Evolutionary conservation across 2,888 invertebrate genomes (phyloP).

Genomic region (Carabus problematicus): DNA sequence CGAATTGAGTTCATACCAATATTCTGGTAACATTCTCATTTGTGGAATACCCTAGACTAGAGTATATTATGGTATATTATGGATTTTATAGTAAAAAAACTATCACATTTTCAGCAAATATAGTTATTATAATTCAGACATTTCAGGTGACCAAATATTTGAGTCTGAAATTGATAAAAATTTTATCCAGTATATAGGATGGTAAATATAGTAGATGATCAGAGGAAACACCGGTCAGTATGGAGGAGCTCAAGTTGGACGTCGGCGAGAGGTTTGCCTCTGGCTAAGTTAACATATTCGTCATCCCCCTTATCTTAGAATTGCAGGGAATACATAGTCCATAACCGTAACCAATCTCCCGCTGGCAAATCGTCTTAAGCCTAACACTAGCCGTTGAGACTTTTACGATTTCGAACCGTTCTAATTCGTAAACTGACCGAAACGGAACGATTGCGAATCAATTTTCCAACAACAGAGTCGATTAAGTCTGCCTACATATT

Average conservation of each 20-base stretch:
- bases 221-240: not conserved
- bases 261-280: too few relatives aligned
- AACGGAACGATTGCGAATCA: slow-evolving; percentile 25
- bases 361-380: slow-evolving; percentile 27
- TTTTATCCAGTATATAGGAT: too few relatives aligned
- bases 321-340: slow-evolving; percentile 24
- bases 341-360: not conserved
- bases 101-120: too few relatives aligned
- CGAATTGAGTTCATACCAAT: too few relatives aligned
- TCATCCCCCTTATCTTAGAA: slow-evolving; percentile 33
- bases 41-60: too few relatives aligned
- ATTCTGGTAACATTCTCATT: too few relatives aligned
- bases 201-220: too few relatives aligned
- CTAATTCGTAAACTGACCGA: slow-evolving; percentile 11
- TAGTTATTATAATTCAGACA: too few relatives aligned
- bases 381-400: slow-evolving; percentile 10
- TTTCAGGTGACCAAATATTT: too few relatives aligned
- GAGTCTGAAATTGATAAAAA: too few relatives aligned
- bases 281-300: slow-evolving; percentile 31
- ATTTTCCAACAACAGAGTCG: slow-evolving; percentile 29
- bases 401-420: slow-evolving; percentile 15
- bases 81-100: too few relatives aligned
- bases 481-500: slow-evolving; percentile 38
- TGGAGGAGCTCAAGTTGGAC: not conserved
- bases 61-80: too few relatives aligned